A percentile compares a stretch with the other conserved stretches of the same genome.
Conservation (phyloP, 2,888 invertebrate species). For the Protophormia terraenovae region DNA sequence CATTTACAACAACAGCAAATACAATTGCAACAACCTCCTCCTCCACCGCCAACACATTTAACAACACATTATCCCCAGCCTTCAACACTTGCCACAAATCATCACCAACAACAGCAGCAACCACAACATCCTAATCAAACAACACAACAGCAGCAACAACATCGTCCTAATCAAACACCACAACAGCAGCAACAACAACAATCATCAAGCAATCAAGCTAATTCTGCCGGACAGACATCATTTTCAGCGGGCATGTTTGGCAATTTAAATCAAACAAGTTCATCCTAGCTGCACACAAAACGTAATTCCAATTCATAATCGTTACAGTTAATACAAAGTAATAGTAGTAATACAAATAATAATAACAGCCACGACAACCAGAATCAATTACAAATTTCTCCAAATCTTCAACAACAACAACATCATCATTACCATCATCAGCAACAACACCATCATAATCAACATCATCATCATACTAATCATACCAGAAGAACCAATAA, state of each 20-base stretch:
- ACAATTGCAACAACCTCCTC: constrained; percentile 64
- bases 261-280: constrained; percentile 86
- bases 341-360: constrained; percentile 69
- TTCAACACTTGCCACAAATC: constrained; percentile 69
- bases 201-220: constrained; percentile 80
- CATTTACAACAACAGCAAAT: constrained; percentile 74
- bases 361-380: constrained; percentile 65
- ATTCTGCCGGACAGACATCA: constrained; percentile 80
- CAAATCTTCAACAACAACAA: constrained; percentile 72
- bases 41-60: constrained; percentile 67
- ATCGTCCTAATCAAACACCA: constrained; percentile 68
- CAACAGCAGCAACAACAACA: constrained; percentile 81
- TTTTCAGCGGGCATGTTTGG: constrained; percentile 86
- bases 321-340: constrained; percentile 75
- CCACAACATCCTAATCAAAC: constrained; percentile 66
- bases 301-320: constrained; percentile 82
- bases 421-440: constrained; percentile 52
- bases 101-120: constrained; percentile 64
- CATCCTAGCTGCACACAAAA: constrained; percentile 84
- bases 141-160: too few relatives aligned
- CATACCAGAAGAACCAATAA: constrained; percentile 62
- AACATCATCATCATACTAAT: constrained; percentile 57
- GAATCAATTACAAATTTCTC: constrained; percentile 69
- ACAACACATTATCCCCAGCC: constrained; percentile 66
- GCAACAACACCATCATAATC: constrained; percentile 28